Base-by-base conservation (phyloP, 2,888 invertebrate species). In the Sesia apiformis region DNA sequence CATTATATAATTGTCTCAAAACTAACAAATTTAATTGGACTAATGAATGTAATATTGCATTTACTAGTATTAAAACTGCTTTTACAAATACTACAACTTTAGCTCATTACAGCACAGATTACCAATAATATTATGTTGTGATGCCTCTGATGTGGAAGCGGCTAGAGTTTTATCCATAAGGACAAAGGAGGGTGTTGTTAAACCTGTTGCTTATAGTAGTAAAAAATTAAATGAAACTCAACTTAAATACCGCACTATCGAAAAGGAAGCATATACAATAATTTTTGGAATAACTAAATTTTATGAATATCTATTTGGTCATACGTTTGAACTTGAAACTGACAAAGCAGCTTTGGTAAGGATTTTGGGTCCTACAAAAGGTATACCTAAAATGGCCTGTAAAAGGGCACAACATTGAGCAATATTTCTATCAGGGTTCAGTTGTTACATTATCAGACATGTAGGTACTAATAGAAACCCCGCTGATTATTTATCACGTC, bases 321-420 rank as follows among this genome's bases (percentile, higher is more conserved):
- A 61, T 4, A 5, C 3, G 0, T 67, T 66, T 60, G 63, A 63
- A 53, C 39, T 64, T 4, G 61, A 67, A 58, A 64, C 63, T 3
- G 67, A 67, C 52, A 65, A 63, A 58, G 58, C 59, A 40, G 65
- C 66, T 3, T 49, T 67, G 39, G 59, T 58, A 0, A 56, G 65
- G 57, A 73, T 75, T 53, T 72, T 74, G 58, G 62, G 64, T 3
- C 67, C 67, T 0, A 66, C 58, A 6, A 70, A 70, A 56, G 56
- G 65, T 5, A 69, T 70, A 7, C 70, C 72, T 51, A 60, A 64
- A 54, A 68, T 73, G 66, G 67, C 72, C 5, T 70, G 72, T 0
- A 71, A 66, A 52, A 8, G 63, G 8, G 8, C 63, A 5, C 65
- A 66, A 43, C 62, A 66, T 51, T 66, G 60, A 53, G 58, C 63